Evolutionary conservation across 1,140 invertebrate species (phyloP).

Genomic region (Nebria ingens): DNA sequence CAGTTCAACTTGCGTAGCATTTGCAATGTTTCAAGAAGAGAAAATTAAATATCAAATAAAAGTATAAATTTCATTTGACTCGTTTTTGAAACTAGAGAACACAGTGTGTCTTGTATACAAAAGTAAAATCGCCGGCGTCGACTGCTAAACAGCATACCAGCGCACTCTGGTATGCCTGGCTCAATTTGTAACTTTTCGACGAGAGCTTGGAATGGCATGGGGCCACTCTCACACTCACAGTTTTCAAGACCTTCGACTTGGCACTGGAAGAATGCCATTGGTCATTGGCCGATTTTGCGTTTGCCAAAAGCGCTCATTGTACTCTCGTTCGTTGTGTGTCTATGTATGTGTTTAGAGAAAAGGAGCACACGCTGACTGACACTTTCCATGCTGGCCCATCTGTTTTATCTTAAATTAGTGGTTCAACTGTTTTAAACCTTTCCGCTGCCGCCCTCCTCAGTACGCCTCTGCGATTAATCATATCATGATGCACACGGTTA

Average conservation of each 20-base stretch:
- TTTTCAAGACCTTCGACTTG: neutral
- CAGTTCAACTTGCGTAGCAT: too few species aligned
- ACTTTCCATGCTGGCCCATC: neutral
- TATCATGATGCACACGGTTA: conserved; percentile 1
- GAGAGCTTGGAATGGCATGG: too few species aligned
- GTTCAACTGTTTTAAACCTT: neutral
- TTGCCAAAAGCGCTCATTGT: neutral
- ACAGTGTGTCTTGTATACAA: neutral
- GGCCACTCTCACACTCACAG: neutral
- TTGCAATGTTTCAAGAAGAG: too few species aligned
- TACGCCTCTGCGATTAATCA: neutral
- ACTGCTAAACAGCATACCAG: neutral
- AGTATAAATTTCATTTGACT: too few species aligned
- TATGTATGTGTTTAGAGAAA: neutral
- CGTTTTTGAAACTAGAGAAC: too few species aligned
- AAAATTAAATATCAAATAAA: too few species aligned
- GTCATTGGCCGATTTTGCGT: conserved; percentile 2
- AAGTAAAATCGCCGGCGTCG: too few species aligned
- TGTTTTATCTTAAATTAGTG: conserved; percentile 8
- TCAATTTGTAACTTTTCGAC: conserved; percentile 7
- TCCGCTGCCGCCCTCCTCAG: neutral
- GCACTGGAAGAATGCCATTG: conserved; percentile 2
- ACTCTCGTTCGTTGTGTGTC: neutral
- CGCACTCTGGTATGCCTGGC: neutral
- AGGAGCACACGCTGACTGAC: neutral